Conservation (phyloP, 2,888 invertebrate species). For the Malacosoma neustria region DNA sequence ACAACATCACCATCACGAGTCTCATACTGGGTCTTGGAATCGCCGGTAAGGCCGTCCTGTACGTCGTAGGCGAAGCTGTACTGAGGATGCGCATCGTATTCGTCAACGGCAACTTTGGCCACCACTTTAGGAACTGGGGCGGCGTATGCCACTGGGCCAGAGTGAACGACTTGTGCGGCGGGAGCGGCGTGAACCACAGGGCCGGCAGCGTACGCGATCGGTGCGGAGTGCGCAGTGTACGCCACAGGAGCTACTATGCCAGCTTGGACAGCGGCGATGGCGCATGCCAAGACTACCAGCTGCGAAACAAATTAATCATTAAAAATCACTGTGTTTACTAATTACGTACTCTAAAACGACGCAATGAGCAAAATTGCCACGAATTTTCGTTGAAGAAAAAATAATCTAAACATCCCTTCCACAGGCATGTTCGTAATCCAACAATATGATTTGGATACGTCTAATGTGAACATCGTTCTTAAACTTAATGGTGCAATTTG, state of each 20-base stretch:
- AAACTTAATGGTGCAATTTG: too few relatives aligned
- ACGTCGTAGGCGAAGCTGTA: slow-evolving; percentile 64
- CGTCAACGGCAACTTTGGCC: slow-evolving; percentile 25
- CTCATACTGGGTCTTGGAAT: slow-evolving; percentile 64
- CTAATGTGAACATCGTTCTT: too few relatives aligned
- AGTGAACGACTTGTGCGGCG: slow-evolving; percentile 13
- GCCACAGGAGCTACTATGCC: slow-evolving; percentile 36
- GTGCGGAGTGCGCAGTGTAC: slow-evolving; percentile 34
- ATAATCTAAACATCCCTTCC: too few relatives aligned
- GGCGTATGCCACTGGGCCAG: slow-evolving; percentile 6
- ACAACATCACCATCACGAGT: slow-evolving; percentile 61
- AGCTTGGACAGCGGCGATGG: slow-evolving; percentile 44
- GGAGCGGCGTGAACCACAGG: slow-evolving; percentile 16
- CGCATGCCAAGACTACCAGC: slow-evolving; percentile 48
- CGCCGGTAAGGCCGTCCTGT: slow-evolving; percentile 47
- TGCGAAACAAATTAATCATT: slow-evolving; percentile 21
- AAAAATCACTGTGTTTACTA: too few relatives aligned
- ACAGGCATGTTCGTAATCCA: too few relatives aligned
- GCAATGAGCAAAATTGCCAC: too few relatives aligned
- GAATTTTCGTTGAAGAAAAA: too few relatives aligned
- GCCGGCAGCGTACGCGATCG: slow-evolving; percentile 25
- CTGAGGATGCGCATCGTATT: slow-evolving; percentile 37
- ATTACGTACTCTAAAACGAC: too few relatives aligned
- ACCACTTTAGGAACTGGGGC: slow-evolving; percentile 23
- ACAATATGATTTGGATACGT: too few relatives aligned